These are phyloP conservation scores for Melieria omissa DNA, from an alignment of 2,888 invertebrate genomes.

Conservation along the genomic window DNA sequence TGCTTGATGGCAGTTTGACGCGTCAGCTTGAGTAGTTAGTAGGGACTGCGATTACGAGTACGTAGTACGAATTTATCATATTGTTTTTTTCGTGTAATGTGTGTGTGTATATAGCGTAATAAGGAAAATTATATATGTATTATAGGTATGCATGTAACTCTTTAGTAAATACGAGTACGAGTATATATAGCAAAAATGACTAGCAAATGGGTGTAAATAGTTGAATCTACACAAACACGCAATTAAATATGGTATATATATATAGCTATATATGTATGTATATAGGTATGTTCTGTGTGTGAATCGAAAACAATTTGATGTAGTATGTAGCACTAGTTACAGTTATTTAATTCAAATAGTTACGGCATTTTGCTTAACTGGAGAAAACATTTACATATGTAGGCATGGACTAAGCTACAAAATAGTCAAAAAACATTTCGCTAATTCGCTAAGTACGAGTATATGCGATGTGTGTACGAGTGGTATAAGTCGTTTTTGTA, in stretches of 20 bases:
- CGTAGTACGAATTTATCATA: too few relatives aligned
- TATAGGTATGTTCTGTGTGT: neutral
- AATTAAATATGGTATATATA: constrained; percentile 30
- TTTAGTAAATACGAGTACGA: neutral
- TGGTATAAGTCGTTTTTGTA: neutral
- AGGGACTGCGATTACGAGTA: too few relatives aligned
- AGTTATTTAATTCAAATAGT: too few relatives aligned
- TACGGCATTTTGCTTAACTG: neutral
- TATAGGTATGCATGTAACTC: constrained; percentile 16
- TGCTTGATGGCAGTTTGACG: too few relatives aligned
- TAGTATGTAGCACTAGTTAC: too few relatives aligned
- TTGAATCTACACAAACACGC: neutral
- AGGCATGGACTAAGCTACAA: constrained; percentile 1
- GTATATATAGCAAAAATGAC: neutral
- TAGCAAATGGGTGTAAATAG: too few relatives aligned
- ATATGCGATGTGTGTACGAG: neutral
- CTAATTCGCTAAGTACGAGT: constrained; percentile 16
- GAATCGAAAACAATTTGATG: constrained; percentile 3
- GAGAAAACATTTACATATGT: neutral
- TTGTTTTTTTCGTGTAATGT: too few relatives aligned
- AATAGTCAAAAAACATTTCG: constrained; percentile 39
- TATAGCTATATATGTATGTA: constrained; percentile 16
- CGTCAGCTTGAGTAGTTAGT: too few relatives aligned
- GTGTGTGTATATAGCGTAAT: constrained; percentile 26
- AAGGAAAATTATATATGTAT: neutral